phyloP scores from a whole-genome alignment of 2,888 invertebrate species.

The Nomada ferruginata region DNA sequence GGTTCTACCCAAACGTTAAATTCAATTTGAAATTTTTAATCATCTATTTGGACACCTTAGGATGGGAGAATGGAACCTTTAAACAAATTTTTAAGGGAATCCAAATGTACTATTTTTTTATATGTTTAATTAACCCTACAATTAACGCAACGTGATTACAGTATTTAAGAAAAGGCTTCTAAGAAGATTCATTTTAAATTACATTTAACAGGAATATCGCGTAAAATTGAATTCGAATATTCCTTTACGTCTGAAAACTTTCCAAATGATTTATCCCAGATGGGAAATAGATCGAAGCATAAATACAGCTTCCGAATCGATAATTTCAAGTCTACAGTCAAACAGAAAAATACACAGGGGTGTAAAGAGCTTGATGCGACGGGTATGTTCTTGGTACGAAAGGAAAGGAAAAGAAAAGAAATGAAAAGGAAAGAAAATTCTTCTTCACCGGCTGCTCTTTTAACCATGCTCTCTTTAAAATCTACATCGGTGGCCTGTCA shows the following conservation, averaged over 20 bases:
- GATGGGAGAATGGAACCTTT: no score
- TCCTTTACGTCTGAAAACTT: not conserved
- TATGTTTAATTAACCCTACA: no score
- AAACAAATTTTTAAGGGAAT: no score
- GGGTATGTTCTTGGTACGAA: slow-evolving; percentile 4
- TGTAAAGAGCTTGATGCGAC: not conserved
- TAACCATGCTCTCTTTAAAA: not conserved
- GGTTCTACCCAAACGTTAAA: no score
- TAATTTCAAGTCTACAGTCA: not conserved
- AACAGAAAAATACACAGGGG: slow-evolving; percentile 19
- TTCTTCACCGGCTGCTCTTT: not conserved
- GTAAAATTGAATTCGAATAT: not conserved
- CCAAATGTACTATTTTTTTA: no score
- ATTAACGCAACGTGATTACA: no score
- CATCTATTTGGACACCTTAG: no score
- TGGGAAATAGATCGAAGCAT: not conserved
- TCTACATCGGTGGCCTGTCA: slow-evolving; percentile 19
- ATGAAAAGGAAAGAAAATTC: not conserved
- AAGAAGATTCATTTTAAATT: no score
- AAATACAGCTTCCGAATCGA: not conserved
- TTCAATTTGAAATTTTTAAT: no score
- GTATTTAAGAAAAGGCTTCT: no score
- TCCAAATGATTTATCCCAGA: not conserved
- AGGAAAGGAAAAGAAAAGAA: no score
- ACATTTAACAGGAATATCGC: no score